Conservation (phyloP, 2,113 vertebrate species). For the Ovis aries region ARS-UI_Ramb_v3.0 NC_056073.1:50348501-50349000, state of each 20-base stretch:
- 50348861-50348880: slow-evolving; percentile 1
- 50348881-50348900: background rate
- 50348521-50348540: slow-evolving; percentile 58
- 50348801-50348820: background rate
- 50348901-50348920: background rate
- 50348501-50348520: background rate
- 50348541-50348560: slow-evolving; percentile 4
- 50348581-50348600: background rate
- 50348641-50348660: slow-evolving; percentile 8
- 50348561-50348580: background rate
- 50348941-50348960: background rate
- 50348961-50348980: background rate
- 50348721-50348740: background rate
- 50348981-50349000: background rate
- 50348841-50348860: background rate
- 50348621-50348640: background rate
- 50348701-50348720: background rate
- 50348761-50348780: slow-evolving; percentile 25
- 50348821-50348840: background rate
- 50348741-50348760: background rate
- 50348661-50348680: background rate
- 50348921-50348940: background rate
- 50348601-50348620: background rate
- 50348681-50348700: background rate
- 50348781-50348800: background rate